phyloP scores from a whole-genome alignment of 2,113 vertebrate genomes.

The Poeciliopsis occidentalis region DNA sequence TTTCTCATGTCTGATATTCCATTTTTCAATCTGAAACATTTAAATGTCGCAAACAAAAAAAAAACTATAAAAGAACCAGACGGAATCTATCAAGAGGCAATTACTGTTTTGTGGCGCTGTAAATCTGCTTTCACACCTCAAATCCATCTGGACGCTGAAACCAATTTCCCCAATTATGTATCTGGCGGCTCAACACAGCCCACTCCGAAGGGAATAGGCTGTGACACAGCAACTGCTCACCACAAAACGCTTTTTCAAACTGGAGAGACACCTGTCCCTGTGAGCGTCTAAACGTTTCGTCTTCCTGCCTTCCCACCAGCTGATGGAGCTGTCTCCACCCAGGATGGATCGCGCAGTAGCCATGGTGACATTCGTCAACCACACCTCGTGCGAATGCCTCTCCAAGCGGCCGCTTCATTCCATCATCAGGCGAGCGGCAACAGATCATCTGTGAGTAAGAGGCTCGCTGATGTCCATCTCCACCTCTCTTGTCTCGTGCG shows the following conservation, averaged over 20 bases:
- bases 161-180: conserved; percentile 22
- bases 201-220: conserved; percentile 32
- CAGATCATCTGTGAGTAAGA: conserved; percentile 71
- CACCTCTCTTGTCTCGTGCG: background rate
- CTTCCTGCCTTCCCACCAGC: conserved; percentile 41
- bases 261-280: background rate
- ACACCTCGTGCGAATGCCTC: conserved; percentile 75
- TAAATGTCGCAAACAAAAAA: background rate
- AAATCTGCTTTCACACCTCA: conserved; percentile 6
- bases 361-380: conserved; percentile 77
- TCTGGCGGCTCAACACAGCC: conserved; percentile 24
- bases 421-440: conserved; percentile 73
- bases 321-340: conserved; percentile 70
- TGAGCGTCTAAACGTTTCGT: background rate
- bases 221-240: conserved; percentile 7
- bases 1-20: background rate
- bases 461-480: background rate
- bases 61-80: background rate
- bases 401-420: conserved; percentile 71
- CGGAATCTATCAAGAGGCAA: no score
- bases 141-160: conserved; percentile 7
- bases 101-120: background rate
- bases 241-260: background rate
- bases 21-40: background rate
- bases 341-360: conserved; percentile 57